Conservation (phyloP, 2,888 invertebrate species). For the Limenitis camilla region DNA sequence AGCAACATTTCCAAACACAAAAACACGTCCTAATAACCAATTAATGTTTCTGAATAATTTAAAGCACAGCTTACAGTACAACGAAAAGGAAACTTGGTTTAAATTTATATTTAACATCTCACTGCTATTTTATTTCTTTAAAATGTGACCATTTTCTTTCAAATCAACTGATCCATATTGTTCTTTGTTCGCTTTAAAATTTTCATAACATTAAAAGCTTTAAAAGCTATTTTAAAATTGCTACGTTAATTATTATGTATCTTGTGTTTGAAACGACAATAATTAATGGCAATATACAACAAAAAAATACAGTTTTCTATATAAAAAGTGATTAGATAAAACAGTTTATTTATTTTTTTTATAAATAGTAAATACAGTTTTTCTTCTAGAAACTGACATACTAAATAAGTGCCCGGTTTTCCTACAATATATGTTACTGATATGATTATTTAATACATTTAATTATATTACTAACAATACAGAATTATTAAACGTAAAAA, state of each 20-base stretch:
- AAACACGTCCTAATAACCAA: constrained; percentile 37
- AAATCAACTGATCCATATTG: not conserved
- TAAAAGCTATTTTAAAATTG: not conserved
- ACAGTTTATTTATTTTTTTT: no score
- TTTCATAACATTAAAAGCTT: not conserved
- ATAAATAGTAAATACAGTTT: no score
- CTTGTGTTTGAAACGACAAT: no score
- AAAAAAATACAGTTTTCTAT: no score
- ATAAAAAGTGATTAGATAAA: no score
- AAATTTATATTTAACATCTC: constrained; percentile 4
- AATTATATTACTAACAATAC: no score
- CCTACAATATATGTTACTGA: no score
- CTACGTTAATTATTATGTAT: no score
- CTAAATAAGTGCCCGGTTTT: no score
- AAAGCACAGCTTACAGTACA: constrained; percentile 11
- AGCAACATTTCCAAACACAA: constrained; percentile 46
- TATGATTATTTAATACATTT: no score
- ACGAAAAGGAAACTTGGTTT: constrained; percentile 1
- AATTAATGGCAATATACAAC: no score
- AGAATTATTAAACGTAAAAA: not conserved
- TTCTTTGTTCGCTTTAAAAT: constrained; percentile 1
- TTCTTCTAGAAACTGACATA: no score
- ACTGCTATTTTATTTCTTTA: constrained; percentile 1
- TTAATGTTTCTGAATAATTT: constrained; percentile 43
- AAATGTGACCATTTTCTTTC: constrained; percentile 2